A percentile compares a stretch with the other conserved stretches of the same genome.
phyloP scores from a whole-genome alignment of 2,888 invertebrate genomes.

The Itoplectis maculator region DNA sequence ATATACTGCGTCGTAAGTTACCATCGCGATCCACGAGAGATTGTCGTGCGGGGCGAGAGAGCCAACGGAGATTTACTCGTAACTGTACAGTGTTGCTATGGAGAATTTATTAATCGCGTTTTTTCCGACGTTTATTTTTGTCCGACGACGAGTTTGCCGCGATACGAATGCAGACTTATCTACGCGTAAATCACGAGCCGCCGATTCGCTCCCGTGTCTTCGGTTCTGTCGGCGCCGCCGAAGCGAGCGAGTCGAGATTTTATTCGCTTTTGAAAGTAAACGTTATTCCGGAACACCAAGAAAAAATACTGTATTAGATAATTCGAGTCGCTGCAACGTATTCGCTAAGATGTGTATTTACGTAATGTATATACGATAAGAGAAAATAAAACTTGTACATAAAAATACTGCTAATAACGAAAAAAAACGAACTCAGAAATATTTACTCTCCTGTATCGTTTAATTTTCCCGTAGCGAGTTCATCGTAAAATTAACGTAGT shows the following conservation, averaged over 20 bases:
- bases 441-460: too few relatives aligned
- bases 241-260: constrained; percentile 20
- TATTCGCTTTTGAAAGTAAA: constrained; percentile 51
- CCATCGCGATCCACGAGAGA: constrained; percentile 7
- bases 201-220: background rate
- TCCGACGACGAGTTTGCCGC: constrained; percentile 7
- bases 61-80: constrained; percentile 22
- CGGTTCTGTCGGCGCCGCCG: too few relatives aligned
- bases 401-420: constrained; percentile 30
- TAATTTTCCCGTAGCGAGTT: too few relatives aligned
- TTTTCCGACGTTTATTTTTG: background rate
- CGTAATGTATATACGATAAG: constrained; percentile 67
- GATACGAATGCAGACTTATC: background rate
- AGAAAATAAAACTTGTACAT: constrained; percentile 64
- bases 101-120: constrained; percentile 17
- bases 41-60: background rate
- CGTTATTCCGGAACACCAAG: constrained; percentile 46
- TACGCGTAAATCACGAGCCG: background rate
- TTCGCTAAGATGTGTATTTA: constrained; percentile 56
- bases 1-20: constrained; percentile 43
- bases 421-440: too few relatives aligned
- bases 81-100: constrained; percentile 58
- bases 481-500: too few relatives aligned
- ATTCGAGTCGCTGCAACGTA: constrained; percentile 49
- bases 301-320: constrained; percentile 33